Base-by-base conservation (phyloP, 1,140 invertebrate genomes). In the Dendrolimus kikuchii region DNA sequence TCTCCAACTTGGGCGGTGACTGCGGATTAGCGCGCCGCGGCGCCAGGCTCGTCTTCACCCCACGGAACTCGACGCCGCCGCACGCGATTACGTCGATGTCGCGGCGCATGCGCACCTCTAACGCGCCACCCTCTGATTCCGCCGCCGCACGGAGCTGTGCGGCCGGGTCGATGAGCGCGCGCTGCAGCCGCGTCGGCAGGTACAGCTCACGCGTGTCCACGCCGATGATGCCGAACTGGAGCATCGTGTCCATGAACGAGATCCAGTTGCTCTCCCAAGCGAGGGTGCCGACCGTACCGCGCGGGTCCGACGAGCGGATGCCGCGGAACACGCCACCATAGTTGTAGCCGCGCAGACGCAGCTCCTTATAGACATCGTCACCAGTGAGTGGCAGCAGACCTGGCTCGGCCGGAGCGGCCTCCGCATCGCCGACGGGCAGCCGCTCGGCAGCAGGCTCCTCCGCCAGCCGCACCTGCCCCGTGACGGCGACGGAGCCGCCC, bases 301-400 rank as follows among this genome's bases (percentile, higher is more conserved):
- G 86, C 59, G 92, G 91, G 67, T 95, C 92, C 0, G 92, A 88
- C 7, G 88, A 71, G 4, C 88, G 77, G 57, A 97, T 92, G 38
- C 95, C 96, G 63, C 93, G 91, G 90, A 99, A 99, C 7, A 93
- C 88, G 48, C 95, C 95, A 6, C 88, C 88, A 78, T 99, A 99
- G 76, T 99, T 96, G 77, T 99, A 99, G 5, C 98, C 98, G 57
- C 97, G 89, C 0, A 99, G 89, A 59, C 95, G 71, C 51, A 99
- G 87, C 80, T 98, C 97, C 78, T 98, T 98, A 89, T 99, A 99
- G 7, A 98, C 89, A 71, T 99, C 98, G 36, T 89, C 87, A 7
- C 88, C 88, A 5, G 85, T 89, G 9, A 99, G 86, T 38, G 90
- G 88, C 49, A 95, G 81, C 9, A 88, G 70, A 39, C 84, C 82